Evolutionary conservation across 2,888 invertebrate species (phyloP).

Genomic region (Xestoiulus laeticollis): DNA sequence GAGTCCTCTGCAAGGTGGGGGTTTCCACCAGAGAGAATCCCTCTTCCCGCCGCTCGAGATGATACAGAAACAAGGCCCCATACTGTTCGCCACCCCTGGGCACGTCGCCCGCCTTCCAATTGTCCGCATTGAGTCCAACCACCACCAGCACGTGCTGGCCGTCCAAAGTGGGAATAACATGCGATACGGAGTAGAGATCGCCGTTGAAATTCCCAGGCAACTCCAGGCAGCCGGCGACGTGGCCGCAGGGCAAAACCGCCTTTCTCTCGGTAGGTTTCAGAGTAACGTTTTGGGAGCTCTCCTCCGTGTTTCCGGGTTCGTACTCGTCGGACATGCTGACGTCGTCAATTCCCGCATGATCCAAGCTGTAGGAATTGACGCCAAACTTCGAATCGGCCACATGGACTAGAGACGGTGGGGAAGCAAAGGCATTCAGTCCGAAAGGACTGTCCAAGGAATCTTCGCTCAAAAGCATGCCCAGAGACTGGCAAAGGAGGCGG

Average conservation of each 20-base stretch:
- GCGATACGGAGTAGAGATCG: conserved; percentile 70
- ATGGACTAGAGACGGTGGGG: conserved; percentile 35
- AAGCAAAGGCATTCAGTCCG: background rate
- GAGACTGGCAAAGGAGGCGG: conserved; percentile 30
- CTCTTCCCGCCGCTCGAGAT: conserved; percentile 68
- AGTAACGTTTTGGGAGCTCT: background rate
- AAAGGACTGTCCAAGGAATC: conserved; percentile 23
- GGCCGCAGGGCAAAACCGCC: background rate
- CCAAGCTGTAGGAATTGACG: background rate
- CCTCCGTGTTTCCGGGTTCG: background rate
- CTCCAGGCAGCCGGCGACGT: conserved; percentile 49
- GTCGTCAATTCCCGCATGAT: background rate
- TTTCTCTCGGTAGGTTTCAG: conserved; percentile 21
- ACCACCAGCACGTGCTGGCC: conserved; percentile 72
- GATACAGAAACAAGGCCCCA: conserved; percentile 70
- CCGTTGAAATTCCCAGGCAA: conserved; percentile 60
- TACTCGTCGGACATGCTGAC: background rate
- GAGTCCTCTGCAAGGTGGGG: conserved; percentile 67
- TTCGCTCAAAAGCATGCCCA: conserved; percentile 36
- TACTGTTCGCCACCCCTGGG: background rate
- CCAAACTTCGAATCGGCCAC: conserved; percentile 14
- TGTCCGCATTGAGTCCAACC: conserved; percentile 55
- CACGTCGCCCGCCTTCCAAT: background rate
- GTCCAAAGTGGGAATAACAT: conserved; percentile 76
- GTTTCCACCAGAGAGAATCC: conserved; percentile 70